Base-by-base conservation (phyloP, 2,113 vertebrate genomes). In the Ramphastos sulfuratus region DNA sequence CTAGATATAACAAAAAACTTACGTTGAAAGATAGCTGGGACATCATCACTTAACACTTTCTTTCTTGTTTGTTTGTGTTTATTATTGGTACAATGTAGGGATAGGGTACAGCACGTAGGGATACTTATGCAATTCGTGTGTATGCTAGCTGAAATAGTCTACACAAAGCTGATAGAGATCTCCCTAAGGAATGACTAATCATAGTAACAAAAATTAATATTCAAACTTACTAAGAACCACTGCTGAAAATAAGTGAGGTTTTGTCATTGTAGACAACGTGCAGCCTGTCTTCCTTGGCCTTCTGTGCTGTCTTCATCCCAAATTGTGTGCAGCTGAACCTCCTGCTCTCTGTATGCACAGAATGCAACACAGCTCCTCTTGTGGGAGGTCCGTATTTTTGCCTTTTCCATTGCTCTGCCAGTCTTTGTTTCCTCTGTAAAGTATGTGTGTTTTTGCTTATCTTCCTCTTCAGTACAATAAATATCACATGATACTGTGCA, bases 401-500 rank as follows among this genome's bases (percentile, higher is more conserved):
- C 50, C n/a, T 37, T 61, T 19, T 58, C 30, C 30, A 24, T 48
- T 27, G 16, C 35, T 54, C 42, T 80, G 12, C 27, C 44, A 27
- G 15, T 28, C 24, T 27, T 7, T 30, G 8, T 63, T 31, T 31
- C 12, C 59, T 37, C 15, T 60, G 12, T 66, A 7, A 42, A 69
- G 33, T 42, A 42, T 42, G 42, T 12, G 14, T 25, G 24, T 58
- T 76, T 55, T 48, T 42, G n/a, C 35, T 44, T 23, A 48, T 25
- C 23, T 59, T n/a, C 19, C 20, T 33, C 69, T 12, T 39, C 8
- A 21, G 48, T 31, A 42, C 61, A 31, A 15, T 1, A 13, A 9
- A 0, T 8, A 42, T 8, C 1, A 1, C 55, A 23, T 0, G 0
- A 13, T 7, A 31, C 6, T 37, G 42, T 37, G 33, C 1, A 5